phyloP scores from a whole-genome alignment of 2,888 invertebrate genomes.

The Microchrysa polita region DNA sequence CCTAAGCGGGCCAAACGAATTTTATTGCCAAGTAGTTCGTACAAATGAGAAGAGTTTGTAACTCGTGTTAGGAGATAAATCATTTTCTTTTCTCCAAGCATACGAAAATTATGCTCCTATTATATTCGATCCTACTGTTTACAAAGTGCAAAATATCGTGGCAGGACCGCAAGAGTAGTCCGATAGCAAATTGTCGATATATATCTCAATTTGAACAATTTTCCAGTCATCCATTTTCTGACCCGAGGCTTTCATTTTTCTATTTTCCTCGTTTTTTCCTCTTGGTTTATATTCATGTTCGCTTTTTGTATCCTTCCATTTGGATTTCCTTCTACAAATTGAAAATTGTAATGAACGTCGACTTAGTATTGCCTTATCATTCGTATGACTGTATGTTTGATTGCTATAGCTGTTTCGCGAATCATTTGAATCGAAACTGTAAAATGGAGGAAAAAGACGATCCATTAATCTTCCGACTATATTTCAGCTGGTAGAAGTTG shows the following conservation, averaged over 20 bases:
- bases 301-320: constrained; percentile 31
- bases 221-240: constrained; percentile 19
- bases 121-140: background rate
- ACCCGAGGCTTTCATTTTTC: constrained; percentile 19
- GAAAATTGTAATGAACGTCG: constrained; percentile 34
- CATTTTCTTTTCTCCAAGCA: constrained; percentile 10
- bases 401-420: constrained; percentile 23
- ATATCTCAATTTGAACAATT: constrained; percentile 27
- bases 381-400: constrained; percentile 26
- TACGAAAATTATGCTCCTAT: constrained; percentile 9
- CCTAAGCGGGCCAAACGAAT: too few relatives aligned
- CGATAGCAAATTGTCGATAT: constrained; percentile 9
- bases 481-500: background rate
- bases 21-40: too few relatives aligned
- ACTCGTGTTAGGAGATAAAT: background rate
- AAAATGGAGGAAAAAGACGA: constrained; percentile 18
- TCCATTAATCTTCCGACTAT: constrained; percentile 30
- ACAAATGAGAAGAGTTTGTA: constrained; percentile 23
- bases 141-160: background rate
- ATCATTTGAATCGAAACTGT: constrained; percentile 21
- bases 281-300: background rate
- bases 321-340: constrained; percentile 37
- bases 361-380: background rate
- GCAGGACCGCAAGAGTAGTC: background rate
- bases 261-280: background rate